phyloP scores from a whole-genome alignment of 2,113 vertebrate species.

The Perca schrenkii region DNA sequence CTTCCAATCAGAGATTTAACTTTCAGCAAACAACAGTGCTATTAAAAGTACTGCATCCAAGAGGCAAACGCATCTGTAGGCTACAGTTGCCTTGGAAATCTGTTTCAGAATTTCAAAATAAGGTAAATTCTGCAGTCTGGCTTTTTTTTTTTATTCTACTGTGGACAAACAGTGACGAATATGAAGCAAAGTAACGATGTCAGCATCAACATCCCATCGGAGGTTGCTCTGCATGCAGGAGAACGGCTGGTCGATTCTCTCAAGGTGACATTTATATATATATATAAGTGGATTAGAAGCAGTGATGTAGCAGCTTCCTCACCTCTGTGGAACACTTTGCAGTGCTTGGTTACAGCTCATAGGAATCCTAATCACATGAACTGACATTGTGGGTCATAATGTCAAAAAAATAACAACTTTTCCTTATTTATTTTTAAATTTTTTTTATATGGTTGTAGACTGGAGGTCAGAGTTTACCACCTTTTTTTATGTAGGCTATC shows the following conservation, averaged over 20 bases:
- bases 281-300: slow-evolving; percentile 36
- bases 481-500: neutral
- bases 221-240: slow-evolving; percentile 16
- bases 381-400: neutral
- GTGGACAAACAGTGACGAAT: neutral
- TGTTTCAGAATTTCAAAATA: slow-evolving; percentile 14
- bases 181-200: slow-evolving; percentile 1
- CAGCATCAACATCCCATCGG: slow-evolving; percentile 1
- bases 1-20: slow-evolving; percentile 8
- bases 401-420: neutral
- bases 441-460: neutral
- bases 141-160: neutral
- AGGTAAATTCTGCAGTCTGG: slow-evolving; percentile 4
- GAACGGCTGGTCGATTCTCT: slow-evolving; percentile 5
- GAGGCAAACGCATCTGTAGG: neutral
- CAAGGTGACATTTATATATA: slow-evolving; percentile 62
- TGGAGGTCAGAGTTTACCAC: neutral
- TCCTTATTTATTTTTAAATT: neutral
- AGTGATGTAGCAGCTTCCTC: slow-evolving; percentile 13
- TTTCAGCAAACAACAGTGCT: neutral
- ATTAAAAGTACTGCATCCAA: neutral
- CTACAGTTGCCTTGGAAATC: neutral
- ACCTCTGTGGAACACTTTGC: slow-evolving; percentile 5
- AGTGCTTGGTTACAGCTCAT: neutral
- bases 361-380: neutral